Conservation (phyloP, 2,888 invertebrate species). For the Julus scanicus region DNA sequence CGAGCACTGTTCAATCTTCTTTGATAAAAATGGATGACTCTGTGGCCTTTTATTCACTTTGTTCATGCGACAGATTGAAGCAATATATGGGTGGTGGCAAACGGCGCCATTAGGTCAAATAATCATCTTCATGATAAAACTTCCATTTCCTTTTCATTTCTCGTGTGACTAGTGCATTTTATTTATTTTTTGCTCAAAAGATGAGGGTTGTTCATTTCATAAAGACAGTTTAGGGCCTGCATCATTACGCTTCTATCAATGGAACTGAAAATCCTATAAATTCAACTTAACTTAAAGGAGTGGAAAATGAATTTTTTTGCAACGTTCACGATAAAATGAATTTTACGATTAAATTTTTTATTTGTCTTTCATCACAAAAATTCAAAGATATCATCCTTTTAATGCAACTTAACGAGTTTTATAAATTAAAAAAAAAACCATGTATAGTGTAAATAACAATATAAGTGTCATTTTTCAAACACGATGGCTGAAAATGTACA, state of each 20-base stretch:
- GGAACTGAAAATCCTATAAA: neutral
- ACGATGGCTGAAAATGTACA: neutral
- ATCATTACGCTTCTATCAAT: neutral
- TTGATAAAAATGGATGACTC: slow-evolving; percentile 32
- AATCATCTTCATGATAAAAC: slow-evolving; percentile 15
- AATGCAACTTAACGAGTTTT: too few species aligned
- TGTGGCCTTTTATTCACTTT: slow-evolving; percentile 42
- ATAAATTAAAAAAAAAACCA: too few species aligned
- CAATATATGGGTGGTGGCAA: slow-evolving; percentile 3
- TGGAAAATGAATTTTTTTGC: too few species aligned
- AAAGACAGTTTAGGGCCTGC: neutral
- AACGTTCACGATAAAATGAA: too few species aligned
- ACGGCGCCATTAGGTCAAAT: slow-evolving; percentile 36
- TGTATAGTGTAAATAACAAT: too few species aligned
- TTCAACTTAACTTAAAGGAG: too few species aligned
- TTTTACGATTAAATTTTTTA: too few species aligned
- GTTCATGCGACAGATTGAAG: slow-evolving; percentile 30
- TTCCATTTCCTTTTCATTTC: slow-evolving; percentile 19
- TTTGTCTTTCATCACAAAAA: too few species aligned
- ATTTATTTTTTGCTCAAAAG: neutral
- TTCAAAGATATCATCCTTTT: too few species aligned
- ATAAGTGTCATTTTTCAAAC: neutral
- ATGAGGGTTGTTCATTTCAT: neutral
- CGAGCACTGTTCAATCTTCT: slow-evolving; percentile 24
- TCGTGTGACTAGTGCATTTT: neutral